A percentile compares a stretch with the other conserved stretches of the same genome.
Conservation (phyloP, 2,113 vertebrate species). For the Chlamydotis undulata region DNA sequence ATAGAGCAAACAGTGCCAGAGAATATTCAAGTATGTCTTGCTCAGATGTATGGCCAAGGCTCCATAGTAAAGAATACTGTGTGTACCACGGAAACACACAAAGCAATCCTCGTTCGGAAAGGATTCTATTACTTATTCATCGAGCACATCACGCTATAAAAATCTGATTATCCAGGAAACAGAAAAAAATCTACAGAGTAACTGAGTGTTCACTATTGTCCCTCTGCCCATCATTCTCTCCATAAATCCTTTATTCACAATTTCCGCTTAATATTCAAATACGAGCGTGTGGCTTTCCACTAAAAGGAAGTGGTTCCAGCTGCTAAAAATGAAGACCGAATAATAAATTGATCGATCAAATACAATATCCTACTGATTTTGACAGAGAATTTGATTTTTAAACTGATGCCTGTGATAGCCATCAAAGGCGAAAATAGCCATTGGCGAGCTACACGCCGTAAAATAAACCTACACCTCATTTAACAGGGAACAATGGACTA, state of each 20-base stretch:
- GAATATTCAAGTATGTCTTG: neutral
- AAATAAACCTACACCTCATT: slow-evolving; percentile 41
- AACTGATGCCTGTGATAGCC: neutral
- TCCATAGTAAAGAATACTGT: neutral
- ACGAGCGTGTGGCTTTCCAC: neutral
- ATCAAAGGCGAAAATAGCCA: neutral
- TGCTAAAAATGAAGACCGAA: neutral
- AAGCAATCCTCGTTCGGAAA: neutral
- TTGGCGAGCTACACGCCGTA: neutral
- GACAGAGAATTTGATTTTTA: neutral
- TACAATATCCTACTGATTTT: neutral
- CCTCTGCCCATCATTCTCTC: neutral
- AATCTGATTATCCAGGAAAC: neutral
- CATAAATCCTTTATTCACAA: slow-evolving; percentile 24
- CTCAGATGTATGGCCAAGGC: slow-evolving; percentile 12
- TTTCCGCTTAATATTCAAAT: slow-evolving; percentile 24
- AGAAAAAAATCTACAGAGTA: neutral
- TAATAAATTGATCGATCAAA: neutral
- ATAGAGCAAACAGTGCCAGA: neutral
- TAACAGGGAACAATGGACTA: slow-evolving; percentile 46
- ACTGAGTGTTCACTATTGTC: neutral
- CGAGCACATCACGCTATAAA: neutral
- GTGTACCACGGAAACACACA: neutral
- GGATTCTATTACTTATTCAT: slow-evolving; percentile 23
- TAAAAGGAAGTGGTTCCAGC: slow-evolving; percentile 10